Base-by-base conservation (phyloP, 2,888 invertebrate species). In the Drosophila pseudotakahashii region DNA sequence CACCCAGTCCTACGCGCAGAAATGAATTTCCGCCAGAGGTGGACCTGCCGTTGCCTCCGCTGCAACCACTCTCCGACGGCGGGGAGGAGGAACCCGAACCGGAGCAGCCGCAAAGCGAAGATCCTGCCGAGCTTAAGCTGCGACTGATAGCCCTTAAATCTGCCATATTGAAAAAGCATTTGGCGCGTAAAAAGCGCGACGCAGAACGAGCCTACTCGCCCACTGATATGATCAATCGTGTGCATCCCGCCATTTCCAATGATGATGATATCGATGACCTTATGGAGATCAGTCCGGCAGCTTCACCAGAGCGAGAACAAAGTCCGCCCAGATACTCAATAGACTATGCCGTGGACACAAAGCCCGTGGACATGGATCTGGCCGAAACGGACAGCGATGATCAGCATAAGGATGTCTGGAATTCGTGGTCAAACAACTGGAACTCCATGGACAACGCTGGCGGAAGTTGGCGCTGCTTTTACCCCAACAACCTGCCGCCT, bases 301-400 rank as follows among this genome's bases (percentile, higher is more conserved):
- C 88, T 0, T 92, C 92, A 16, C 92, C 92, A 1, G 87, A 84
- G 4, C 77, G 89, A 13, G 59, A 73, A 3, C 58, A 82, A 6
- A 89, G 83, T 45, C 81, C 89, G 4, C 76, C 51, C 36, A 74
- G 42, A 0, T 57, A 44, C 5, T 50, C 41, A 1, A 44, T 57
- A 1, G 61, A 63, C 2, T 51, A 73, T n/a, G 62, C 57, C 30
- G 85, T 80, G 10, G 79, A 90, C 57, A 89, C 83, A 2, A 90
- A 91, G 71, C 89, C 91, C 0, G 77, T 92, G 2, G 92, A 92
- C 69, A 92, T 92, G 92, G 92, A 92, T 2, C 77, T 92, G 41
- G 92, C 73, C 1, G 89, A 91, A 59, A 91, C 91, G 44, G 91
- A 91, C 67, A 91, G 91, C 61, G 92, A 91, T 32, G 82, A 83